A percentile compares a stretch with the other conserved stretches of the same genome.
These are phyloP conservation scores for Rhynchotus rufescens DNA, from an alignment of 2,797 vertebrate genomes.

Conservation along the genomic window DNA sequence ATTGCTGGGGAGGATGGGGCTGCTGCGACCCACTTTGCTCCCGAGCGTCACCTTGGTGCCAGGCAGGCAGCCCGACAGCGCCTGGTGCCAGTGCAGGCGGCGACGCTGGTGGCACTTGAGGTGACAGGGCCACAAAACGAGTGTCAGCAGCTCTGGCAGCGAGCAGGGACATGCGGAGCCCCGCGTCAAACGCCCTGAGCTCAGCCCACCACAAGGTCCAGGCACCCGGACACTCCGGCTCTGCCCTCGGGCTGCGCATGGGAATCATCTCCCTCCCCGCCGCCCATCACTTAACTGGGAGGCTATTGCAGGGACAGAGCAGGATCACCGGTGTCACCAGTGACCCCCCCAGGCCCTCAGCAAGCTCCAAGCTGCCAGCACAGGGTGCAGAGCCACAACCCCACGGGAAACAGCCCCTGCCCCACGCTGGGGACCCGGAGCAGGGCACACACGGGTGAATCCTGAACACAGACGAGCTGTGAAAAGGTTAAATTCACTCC, in stretches of 20 bases:
- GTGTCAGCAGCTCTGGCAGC: no score
- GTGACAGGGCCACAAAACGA: background rate
- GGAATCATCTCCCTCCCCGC: background rate
- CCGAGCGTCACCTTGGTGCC: background rate
- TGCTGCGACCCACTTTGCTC: background rate
- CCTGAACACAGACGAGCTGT: background rate
- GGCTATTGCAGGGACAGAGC: background rate
- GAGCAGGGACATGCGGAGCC: background rate
- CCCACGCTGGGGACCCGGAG: no score
- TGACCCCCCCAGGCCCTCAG: background rate
- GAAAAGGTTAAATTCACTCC: slow-evolving; percentile 56
- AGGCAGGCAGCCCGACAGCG: background rate
- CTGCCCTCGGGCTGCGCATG: background rate
- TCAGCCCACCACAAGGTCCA: background rate
- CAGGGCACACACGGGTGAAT: background rate
- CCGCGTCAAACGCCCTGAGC: background rate
- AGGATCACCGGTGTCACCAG: accelerated
- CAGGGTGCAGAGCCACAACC: background rate
- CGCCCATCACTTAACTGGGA: no score
- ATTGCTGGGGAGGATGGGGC: no score
- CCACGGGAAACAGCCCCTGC: background rate
- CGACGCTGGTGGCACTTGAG: accelerated
- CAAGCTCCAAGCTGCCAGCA: background rate
- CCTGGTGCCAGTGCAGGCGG: background rate
- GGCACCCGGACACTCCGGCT: background rate